These are phyloP conservation scores for Merluccius polli DNA, from an alignment of 2,797 vertebrate species.

Conservation along the genomic window DNA sequence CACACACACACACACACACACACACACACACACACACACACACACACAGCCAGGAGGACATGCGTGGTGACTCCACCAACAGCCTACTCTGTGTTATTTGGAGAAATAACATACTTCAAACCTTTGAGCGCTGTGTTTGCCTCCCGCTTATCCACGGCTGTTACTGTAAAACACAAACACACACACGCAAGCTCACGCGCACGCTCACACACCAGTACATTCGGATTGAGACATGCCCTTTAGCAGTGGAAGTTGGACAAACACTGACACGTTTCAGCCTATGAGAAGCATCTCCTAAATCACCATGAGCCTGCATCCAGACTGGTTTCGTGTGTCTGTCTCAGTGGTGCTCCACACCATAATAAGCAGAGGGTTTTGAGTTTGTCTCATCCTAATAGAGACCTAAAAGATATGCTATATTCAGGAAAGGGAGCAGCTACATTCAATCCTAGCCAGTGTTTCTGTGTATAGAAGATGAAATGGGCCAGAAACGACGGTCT, in stretches of 20 bases:
- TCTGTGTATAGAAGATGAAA: too few relatives aligned
- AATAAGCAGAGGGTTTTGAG: too few relatives aligned
- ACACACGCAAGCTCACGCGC: neutral
- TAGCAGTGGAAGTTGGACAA: conserved; percentile 5
- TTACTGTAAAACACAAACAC: conserved; percentile 44
- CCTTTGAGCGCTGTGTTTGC: conserved; percentile 61
- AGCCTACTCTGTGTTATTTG: conserved; percentile 38
- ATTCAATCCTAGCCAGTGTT: too few relatives aligned
- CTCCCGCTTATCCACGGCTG: conserved; percentile 63
- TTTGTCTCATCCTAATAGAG: too few relatives aligned
- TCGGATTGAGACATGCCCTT: conserved; percentile 7
- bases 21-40: conserved; percentile 40
- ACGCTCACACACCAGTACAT: conserved; percentile 9
- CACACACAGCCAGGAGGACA: conserved; percentile 25
- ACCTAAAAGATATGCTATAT: too few relatives aligned
- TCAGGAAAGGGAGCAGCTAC: too few relatives aligned
- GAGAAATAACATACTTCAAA: conserved; percentile 50
- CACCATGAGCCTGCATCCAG: neutral
- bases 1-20: conserved; percentile 29
- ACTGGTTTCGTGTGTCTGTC: neutral
- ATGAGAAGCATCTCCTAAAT: neutral
- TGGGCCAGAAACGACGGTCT: too few relatives aligned
- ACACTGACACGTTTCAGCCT: neutral
- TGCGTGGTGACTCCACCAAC: neutral
- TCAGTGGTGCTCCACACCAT: neutral